Base-by-base conservation (phyloP, 2,113 vertebrate species). In the Natator depressus region DNA sequence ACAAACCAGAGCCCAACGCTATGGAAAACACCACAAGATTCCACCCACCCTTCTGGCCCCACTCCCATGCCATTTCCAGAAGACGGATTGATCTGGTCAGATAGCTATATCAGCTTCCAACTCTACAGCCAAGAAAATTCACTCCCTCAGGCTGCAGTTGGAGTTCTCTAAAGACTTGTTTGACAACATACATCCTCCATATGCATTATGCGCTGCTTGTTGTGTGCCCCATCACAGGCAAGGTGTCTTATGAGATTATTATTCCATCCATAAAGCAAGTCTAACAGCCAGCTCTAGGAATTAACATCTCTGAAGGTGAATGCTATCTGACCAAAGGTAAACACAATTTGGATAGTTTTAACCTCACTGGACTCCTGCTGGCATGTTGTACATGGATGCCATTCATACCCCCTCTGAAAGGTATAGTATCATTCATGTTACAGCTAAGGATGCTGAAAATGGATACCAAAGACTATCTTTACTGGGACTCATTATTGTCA, bases 21-120 rank as follows among this genome's bases (percentile, higher is more conserved):
- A 35, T 65, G 85, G 90, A 42, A 94, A 69, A 83, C 88, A 93
- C 82, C 5, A 12, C 91, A 93, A 93, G 69, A 59, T 94, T 65
- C 90, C 0, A 47, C 94, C 94, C 92, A 81, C 89, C 72, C 96
- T 89, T 42, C 94, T 93, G 27, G 11, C 76, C 87, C 90, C 95
- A 87, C 90, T 81, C 10, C 94, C 93, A 49, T 72, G 91, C 88
- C 86, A 69, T 88, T 95, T 91, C 88, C 95, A 91, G 96, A 91
- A 97, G 81, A 80, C 35, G 55, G 93, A 92, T 55, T 89, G 95
- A 89, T 88, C 76, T 75, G 95, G 97, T 96, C 96, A 96, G 95
- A 91, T 79, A 83, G 90, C 53, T 9, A 1, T 54, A 19, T 46
- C 84, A 3, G 93, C 50, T 75, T 94, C 97, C 96, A 88, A 85